Evolutionary conservation across 2,888 invertebrate species (phyloP), one percentile per base, ranked within the genome.

Genomic region (Thysanoteuthis rhombus): DNA sequence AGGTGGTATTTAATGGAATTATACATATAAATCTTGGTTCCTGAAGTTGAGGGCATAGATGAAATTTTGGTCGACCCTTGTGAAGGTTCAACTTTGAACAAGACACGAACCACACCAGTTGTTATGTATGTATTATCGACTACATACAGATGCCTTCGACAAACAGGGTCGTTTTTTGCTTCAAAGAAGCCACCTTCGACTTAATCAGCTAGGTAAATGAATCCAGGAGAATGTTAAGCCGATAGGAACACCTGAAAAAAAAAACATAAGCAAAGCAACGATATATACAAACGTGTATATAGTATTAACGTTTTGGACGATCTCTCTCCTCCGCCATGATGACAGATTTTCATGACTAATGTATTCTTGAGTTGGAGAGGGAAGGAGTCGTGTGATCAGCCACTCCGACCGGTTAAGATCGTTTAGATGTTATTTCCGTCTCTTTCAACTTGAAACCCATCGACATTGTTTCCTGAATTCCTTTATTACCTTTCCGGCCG

Each of bases 341-440:
- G 75, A 75, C n/a, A 75, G n/a, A n/a, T 36, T 75, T 75, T 75
- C n/a, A 75, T n/a, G 75, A 75, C 75, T 75, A 75, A 75, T 75
- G 75, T 75, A 75, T 75, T 75, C 75, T 75, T 75, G 75, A 75
- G 75, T 75, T 75, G 75, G 36, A 36, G 1, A 75, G n/a, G 75
- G 75, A 75, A 75, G n/a, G n/a, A n/a, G 75, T 75, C n/a, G 75
- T 75, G 75, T 75, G 75, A 75, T 75, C 75, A 75, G 75, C 75
- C 75, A n/a, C n/a, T 75, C 75, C 75, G 75, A 36, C 75, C 75
- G 75, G 75, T 75, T 10, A 75, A 36, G n/a, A 75, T 75, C n/a
- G 75, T 75, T 75, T 75, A 75, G 75, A 0, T 16, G n/a, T n/a
- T 75, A 75, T 75, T 36, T 75, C 75, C 75, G 75, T 75, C n/a